Evolutionary conservation across 2,888 invertebrate species (phyloP), one percentile per base, ranked within the genome.

Genomic region (Cheilosia vernalis): DNA sequence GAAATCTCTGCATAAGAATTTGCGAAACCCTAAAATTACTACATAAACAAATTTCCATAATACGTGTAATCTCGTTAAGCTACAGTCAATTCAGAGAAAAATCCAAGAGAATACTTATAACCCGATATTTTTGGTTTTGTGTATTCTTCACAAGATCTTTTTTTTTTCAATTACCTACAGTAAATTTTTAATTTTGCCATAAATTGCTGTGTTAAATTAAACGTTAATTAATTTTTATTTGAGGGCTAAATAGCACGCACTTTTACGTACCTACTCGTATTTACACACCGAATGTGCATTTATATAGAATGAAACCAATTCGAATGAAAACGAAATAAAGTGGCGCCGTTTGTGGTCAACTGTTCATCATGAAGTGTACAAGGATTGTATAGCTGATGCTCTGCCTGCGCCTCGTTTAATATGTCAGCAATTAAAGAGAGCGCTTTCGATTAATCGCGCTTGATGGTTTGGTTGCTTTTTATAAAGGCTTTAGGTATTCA

Each of bases 201-300:
- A 42, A 79, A 70, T 70, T 80, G 80, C 80, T 64, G 19, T 44
- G 56, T 74, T 80, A 70, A 84, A 69, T 84, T 84, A 74, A 84
- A 69, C 64, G 79, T 80, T 84, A 80, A 84, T 80, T 80, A 70
- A 80, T 84, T 84, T 76, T 80, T 70, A 80, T 84, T 80, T 74
- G 60, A 84, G 69, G 66, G 55, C 76, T 80, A 84, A 80, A 76
- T 33, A 80, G 40, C 47, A 70, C 53, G 74, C 64, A 74, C 64
- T 15, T 21, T 74, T 74, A 61, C 37, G 21, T 40, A 49, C 37
- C n/a, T 40, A 49, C 49, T 10, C 30, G 13, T 56, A 67, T 72
- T 55, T 82, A 49, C 60, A 40, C 30, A 47, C 44, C 79, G 69
- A 53, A 40, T 73, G 83, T 47, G 63, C 58, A 84, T n/a, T n/a